phyloP scores from a whole-genome alignment of 2,113 vertebrate genomes.

The Aix galericulata region DNA sequence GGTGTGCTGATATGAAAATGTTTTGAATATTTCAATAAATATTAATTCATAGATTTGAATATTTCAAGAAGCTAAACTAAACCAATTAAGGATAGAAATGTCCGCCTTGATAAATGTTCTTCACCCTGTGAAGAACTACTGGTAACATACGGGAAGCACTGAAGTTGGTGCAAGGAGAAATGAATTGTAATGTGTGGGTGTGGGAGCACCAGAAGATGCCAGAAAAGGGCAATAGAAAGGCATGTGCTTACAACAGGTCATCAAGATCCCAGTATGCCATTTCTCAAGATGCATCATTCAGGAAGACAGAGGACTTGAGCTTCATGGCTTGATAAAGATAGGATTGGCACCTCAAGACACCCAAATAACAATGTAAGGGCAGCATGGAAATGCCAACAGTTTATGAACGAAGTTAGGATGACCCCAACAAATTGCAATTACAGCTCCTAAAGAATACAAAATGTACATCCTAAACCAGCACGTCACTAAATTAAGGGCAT shows the following conservation, averaged over 20 bases:
- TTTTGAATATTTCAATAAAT: neutral
- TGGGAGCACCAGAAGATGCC: neutral
- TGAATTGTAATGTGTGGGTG: neutral
- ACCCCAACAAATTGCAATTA: neutral
- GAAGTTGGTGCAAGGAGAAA: neutral
- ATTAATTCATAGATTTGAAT: neutral
- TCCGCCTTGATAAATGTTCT: neutral
- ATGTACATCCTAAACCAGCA: neutral
- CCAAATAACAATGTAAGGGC: neutral
- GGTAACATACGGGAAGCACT: neutral
- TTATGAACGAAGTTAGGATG: neutral
- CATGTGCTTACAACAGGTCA: neutral
- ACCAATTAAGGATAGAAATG: neutral
- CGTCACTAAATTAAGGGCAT: neutral
- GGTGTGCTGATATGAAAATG: neutral
- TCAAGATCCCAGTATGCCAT: neutral
- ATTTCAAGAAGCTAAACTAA: neutral
- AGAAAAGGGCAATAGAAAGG: neutral
- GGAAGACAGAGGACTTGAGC: neutral
- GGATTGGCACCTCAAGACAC: neutral
- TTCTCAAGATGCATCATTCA: neutral
- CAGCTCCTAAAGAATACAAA: neutral
- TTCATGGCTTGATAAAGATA: too few species aligned
- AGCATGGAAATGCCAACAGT: neutral
- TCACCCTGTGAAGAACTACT: neutral